phyloP scores from a whole-genome alignment of 2,888 invertebrate species.

The Heliconius ismenius region DNA sequence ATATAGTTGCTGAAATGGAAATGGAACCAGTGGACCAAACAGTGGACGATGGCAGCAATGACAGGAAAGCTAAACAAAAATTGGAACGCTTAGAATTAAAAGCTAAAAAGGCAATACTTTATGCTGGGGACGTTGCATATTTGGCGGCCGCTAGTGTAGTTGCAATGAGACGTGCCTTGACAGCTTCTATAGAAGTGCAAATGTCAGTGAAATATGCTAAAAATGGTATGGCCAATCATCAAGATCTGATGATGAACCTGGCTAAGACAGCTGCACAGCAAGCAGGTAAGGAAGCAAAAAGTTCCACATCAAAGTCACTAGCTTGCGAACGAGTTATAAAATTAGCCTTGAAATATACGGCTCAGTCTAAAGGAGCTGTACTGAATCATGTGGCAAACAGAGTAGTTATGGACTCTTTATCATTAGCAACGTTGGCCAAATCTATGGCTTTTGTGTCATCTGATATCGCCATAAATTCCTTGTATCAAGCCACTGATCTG shows the following conservation, averaged over 20 bases:
- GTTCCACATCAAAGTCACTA: slow-evolving; percentile 71
- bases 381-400: slow-evolving; percentile 75
- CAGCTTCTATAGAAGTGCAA: slow-evolving; percentile 75
- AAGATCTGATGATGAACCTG: slow-evolving; percentile 77
- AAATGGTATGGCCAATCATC: slow-evolving; percentile 75
- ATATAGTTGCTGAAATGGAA: slow-evolving; percentile 70
- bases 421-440: slow-evolving; percentile 72
- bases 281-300: slow-evolving; percentile 76
- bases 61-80: slow-evolving; percentile 67
- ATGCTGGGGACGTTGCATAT: slow-evolving; percentile 77
- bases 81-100: slow-evolving; percentile 69
- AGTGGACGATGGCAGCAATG: slow-evolving; percentile 62
- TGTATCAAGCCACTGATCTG: slow-evolving; percentile 75
- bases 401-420: slow-evolving; percentile 74
- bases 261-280: slow-evolving; percentile 78
- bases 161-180: slow-evolving; percentile 72
- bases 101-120: slow-evolving; percentile 76
- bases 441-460: slow-evolving; percentile 78
- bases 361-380: slow-evolving; percentile 72
- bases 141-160: slow-evolving; percentile 76
- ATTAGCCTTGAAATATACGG: slow-evolving; percentile 72
- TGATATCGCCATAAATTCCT: slow-evolving; percentile 76
- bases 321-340: slow-evolving; percentile 73
- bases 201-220: slow-evolving; percentile 76
- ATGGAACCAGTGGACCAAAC: slow-evolving; percentile 68